Conservation (phyloP, 1,140 invertebrate species). For the Brachionus manjavacas region DNA sequence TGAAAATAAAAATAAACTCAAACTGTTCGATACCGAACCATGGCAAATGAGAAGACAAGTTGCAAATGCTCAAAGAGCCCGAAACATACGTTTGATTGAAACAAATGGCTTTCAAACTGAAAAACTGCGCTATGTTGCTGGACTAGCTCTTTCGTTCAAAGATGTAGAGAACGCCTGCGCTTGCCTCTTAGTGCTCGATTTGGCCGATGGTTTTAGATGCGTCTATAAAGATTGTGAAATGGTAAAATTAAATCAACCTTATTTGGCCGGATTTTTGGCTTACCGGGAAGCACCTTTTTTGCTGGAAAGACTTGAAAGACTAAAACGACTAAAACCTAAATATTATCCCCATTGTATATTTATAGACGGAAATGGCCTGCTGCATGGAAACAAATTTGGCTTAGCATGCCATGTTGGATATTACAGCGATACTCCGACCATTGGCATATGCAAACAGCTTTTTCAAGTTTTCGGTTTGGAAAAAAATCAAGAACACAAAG, state of each 20-base stretch:
- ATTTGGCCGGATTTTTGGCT: conserved; percentile 58
- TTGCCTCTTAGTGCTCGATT: conserved; percentile 53
- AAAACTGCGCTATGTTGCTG: conserved; percentile 50
- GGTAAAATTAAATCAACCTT: conserved; percentile 48
- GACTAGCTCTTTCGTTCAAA: conserved; percentile 57
- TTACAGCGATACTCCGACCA: conserved; percentile 49
- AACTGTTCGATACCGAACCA: conserved; percentile 19
- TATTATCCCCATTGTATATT: conserved; percentile 56
- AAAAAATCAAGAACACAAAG: conserved; percentile 49
- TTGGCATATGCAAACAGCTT: conserved; percentile 56
- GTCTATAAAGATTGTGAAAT: conserved; percentile 45
- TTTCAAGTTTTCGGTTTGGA: conserved; percentile 53
- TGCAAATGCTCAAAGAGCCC: neutral
- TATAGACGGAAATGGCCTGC: conserved; percentile 59
- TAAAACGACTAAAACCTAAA: conserved; percentile 50
- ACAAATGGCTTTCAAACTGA: neutral
- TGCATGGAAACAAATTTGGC: conserved; percentile 57
- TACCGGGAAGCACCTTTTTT: conserved; percentile 57
- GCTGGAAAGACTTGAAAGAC: conserved; percentile 48
- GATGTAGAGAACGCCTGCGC: conserved; percentile 55
- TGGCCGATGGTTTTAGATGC: conserved; percentile 43
- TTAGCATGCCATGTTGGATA: conserved; percentile 56
- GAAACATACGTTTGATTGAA: neutral
- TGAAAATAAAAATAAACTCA: neutral
- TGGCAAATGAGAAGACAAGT: conserved; percentile 33